A percentile compares a stretch with the other conserved stretches of the same genome.
Evolutionary conservation across 2,797 vertebrate species (phyloP).

Genomic region (Fistularia tabacaria): DNA sequence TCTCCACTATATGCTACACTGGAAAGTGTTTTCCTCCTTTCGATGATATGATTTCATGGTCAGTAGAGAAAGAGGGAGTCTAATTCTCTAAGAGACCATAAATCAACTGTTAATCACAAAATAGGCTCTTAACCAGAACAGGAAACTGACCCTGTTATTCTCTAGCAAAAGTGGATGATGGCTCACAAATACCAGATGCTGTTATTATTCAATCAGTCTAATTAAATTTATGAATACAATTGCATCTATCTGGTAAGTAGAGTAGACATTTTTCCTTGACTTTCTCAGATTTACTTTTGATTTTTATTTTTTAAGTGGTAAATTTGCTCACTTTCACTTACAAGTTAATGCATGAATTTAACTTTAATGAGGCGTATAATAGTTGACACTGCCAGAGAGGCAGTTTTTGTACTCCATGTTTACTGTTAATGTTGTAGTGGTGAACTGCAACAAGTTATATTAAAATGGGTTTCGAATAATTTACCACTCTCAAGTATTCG

Average conservation of each 20-base stretch:
- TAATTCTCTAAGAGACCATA: slow-evolving; percentile 31
- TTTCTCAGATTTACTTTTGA: too few relatives aligned
- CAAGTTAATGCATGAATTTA: too few relatives aligned
- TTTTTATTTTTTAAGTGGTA: too few relatives aligned
- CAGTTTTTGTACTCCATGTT: too few relatives aligned
- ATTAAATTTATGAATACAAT: slow-evolving; percentile 10
- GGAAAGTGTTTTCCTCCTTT: slow-evolving; percentile 16
- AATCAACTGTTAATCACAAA: slow-evolving; percentile 37
- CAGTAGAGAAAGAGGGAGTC: slow-evolving; percentile 14
- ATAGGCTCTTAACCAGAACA: slow-evolving; percentile 26
- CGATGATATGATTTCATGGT: slow-evolving; percentile 29
- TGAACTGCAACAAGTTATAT: too few relatives aligned
- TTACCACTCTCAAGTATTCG: too few relatives aligned
- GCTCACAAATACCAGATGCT: slow-evolving; percentile 13
- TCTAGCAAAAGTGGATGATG: background rate
- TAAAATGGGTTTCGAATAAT: too few relatives aligned
- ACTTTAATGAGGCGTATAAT: too few relatives aligned
- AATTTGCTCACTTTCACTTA: too few relatives aligned
- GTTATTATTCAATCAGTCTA: slow-evolving; percentile 4
- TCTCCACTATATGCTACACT: slow-evolving; percentile 18
- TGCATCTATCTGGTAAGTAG: slow-evolving; percentile 5
- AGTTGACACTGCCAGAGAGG: too few relatives aligned
- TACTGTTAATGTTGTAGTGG: too few relatives aligned
- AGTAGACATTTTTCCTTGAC: background rate
- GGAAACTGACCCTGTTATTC: slow-evolving; percentile 22